Evolutionary conservation across 2,888 invertebrate genomes (phyloP), one percentile per base, ranked within the genome.

Genomic region (Aquatica leii): DNA sequence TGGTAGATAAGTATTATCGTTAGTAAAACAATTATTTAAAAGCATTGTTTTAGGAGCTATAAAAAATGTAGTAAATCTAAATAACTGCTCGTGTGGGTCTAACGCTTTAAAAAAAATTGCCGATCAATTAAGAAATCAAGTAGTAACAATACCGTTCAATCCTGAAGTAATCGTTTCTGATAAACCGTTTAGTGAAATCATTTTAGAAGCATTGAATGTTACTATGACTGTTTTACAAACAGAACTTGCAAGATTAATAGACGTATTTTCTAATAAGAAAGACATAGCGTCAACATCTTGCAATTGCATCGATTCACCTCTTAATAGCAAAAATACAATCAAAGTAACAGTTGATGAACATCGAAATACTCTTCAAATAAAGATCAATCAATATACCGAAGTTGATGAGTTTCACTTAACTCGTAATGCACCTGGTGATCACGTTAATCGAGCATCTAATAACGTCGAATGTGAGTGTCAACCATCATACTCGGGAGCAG

Each of bases 401-500:
- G 6, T 24, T 24, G 24, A 24, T 24, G 24, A 24, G 6, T 24
- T 24, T 4, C 24, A 24, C 6, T 2, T 24, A 6, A 4, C 24
- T 24, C 24, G 24, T 24, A 24, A 24, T 6, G 4, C 24, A 0
- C 15, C 24, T 24, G 55, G 55, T 3, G 55, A 55, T 24, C 15
- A 34, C 17, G 1, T 15, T 6, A 57, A 31, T 6, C 67, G 66
- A 54, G 57, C 54, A 8, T 57, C 51, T 24, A 58, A 56, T 53
- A 63, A 69, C 18, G 71, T 76, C 41, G 12, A 58, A 8, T 74
- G 74, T 51, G 75, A 77, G 69, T 75, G 75, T 60, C 71, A 71
- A 11, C 68, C 72, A 46, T 62, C 69, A 48, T 68, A 73, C 9
- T 63, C 69, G n/a, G 73, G 76, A 20, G 74, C 69, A 31, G 74